Percentiles rank a stretch among this genome's conserved stretches.
These are phyloP conservation scores for Mirounga angustirostris DNA, from an alignment of 2,113 vertebrate genomes.

Conservation along the genomic window DNA sequence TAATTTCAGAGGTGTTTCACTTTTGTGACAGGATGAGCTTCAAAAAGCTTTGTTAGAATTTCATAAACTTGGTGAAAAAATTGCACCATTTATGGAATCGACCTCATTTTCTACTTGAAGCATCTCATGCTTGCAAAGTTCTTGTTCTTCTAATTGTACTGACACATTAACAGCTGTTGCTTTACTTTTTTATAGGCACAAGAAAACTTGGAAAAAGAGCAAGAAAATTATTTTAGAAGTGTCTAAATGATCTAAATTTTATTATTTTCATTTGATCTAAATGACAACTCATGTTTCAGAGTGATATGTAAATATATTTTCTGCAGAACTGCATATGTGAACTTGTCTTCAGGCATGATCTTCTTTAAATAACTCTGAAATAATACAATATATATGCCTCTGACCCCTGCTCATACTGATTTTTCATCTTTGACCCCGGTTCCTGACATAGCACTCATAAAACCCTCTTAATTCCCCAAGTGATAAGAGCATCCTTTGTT, in stretches of 20 bases:
- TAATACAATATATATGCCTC: neutral
- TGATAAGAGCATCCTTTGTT: neutral
- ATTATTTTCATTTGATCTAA: conserved; percentile 26
- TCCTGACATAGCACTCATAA: neutral
- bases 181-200: neutral
- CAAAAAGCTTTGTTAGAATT: neutral
- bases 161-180: neutral
- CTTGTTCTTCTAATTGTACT: neutral
- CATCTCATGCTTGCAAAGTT: neutral
- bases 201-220: neutral
- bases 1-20: neutral
- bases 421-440: neutral
- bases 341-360: neutral
- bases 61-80: neutral
- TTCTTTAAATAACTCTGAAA: conserved; percentile 4
- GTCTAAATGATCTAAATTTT: neutral
- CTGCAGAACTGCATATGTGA: neutral
- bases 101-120: neutral
- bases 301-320: neutral
- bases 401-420: neutral
- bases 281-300: neutral
- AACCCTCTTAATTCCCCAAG: neutral
- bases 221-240: neutral
- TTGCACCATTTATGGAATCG: neutral
- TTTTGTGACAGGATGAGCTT: neutral